Conservation (phyloP, 2,888 invertebrate species). For the Drosophila tripunctata region DNA sequence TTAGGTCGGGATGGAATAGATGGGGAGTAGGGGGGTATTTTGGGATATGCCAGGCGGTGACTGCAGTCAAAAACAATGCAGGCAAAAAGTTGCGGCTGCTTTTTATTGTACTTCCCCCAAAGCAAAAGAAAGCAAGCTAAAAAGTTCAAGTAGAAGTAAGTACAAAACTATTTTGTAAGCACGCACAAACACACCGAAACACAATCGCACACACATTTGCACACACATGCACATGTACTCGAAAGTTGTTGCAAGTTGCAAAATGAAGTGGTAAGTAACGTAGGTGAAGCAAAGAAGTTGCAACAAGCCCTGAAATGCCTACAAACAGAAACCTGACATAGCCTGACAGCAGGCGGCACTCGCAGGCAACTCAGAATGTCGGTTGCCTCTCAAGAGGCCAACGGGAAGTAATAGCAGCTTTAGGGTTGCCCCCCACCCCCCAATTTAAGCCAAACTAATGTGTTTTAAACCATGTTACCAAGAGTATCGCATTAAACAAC, state of each 20-base stretch:
- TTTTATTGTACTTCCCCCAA: constrained; percentile 32
- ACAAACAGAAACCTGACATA: constrained; percentile 45
- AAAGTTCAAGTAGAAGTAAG: constrained; percentile 74
- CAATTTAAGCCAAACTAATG: constrained; percentile 4
- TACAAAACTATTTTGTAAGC: constrained; percentile 72
- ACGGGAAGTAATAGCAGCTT: not conserved
- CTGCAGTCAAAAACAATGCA: constrained; percentile 76
- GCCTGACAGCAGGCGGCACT: constrained; percentile 59
- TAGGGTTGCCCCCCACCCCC: not conserved
- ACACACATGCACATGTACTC: constrained; percentile 45
- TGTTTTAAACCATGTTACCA: no score
- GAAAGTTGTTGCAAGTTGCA: constrained; percentile 60
- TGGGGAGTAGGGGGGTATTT: not conserved
- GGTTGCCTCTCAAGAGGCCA: constrained; percentile 36
- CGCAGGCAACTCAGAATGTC: constrained; percentile 65
- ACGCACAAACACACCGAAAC: constrained; percentile 34
- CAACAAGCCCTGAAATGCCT: constrained; percentile 46
- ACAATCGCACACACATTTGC: constrained; percentile 1
- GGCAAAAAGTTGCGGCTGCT: constrained; percentile 68
- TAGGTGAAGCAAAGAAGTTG: constrained; percentile 57
- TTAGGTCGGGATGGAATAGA: constrained; percentile 28
- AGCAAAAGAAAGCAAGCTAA: constrained; percentile 60
- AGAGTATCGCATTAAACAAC: no score
- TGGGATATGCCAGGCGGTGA: constrained; percentile 25
- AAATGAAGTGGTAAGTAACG: constrained; percentile 70